Percentiles rank a stretch among this genome's conserved stretches.
Evolutionary conservation across 1,140 invertebrate species (phyloP).

Genomic region (Prorops nasuta): DNA sequence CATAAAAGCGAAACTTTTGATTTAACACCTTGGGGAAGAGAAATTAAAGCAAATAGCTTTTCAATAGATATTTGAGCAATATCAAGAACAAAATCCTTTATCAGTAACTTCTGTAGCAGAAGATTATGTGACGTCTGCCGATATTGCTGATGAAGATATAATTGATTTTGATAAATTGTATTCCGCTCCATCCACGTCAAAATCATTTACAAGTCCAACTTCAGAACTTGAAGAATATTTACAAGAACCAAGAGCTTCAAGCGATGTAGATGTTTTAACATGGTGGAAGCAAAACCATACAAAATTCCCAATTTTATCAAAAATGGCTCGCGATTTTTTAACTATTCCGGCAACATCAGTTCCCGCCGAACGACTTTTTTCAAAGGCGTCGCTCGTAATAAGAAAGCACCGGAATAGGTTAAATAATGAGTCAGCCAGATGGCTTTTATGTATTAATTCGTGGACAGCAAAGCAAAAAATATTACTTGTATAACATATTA

Average conservation of each 20-base stretch:
- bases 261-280: slow-evolving; percentile 17
- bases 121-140: too few species aligned
- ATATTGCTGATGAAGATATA: too few species aligned
- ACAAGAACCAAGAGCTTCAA: background rate
- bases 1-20: slow-evolving; percentile 45
- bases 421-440: slow-evolving; percentile 24
- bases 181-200: background rate
- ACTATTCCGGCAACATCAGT: slow-evolving; percentile 39
- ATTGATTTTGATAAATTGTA: too few species aligned
- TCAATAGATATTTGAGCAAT: too few species aligned
- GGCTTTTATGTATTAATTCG: slow-evolving; percentile 18
- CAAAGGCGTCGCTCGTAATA: slow-evolving; percentile 27
- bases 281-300: slow-evolving; percentile 30
- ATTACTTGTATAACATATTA: too few species aligned
- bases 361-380: slow-evolving; percentile 41
- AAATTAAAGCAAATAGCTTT: too few species aligned
- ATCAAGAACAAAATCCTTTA: too few species aligned
- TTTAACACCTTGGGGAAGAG: slow-evolving; percentile 37
- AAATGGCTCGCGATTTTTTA: slow-evolving; percentile 43
- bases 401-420: slow-evolving; percentile 29
- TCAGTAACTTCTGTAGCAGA: too few species aligned
- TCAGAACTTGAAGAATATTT: background rate
- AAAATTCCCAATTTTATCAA: slow-evolving; percentile 34
- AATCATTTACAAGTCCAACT: too few species aligned
- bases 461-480: too few species aligned